Evolutionary conservation across 1,140 invertebrate species (phyloP).

Genomic region (Hylaeus anthracinus): DNA sequence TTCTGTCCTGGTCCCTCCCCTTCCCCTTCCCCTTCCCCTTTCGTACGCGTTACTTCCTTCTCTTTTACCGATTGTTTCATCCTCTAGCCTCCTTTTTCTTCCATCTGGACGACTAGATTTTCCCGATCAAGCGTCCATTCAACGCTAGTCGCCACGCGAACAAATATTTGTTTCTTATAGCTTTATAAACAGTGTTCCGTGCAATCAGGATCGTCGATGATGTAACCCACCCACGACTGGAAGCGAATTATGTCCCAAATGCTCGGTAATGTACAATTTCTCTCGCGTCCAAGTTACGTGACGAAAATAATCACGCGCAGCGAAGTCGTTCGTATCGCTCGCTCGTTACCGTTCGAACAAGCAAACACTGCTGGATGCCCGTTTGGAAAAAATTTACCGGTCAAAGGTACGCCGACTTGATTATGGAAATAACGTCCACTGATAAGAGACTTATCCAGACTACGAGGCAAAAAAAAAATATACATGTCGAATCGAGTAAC

Average conservation of each 20-base stretch:
- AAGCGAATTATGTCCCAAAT: constrained; percentile 5
- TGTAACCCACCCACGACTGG: background rate
- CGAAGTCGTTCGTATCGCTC: background rate
- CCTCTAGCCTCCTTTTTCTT: constrained; percentile 13
- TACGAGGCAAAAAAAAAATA: too few species aligned
- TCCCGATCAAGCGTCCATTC: too few species aligned
- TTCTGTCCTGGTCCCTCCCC: background rate
- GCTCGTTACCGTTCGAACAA: background rate
- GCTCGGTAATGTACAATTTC: constrained; percentile 5
- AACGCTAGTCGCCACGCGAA: background rate
- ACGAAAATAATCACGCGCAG: constrained; percentile 21
- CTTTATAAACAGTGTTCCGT: background rate
- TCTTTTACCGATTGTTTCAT: constrained; percentile 29
- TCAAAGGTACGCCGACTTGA: background rate
- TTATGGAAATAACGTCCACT: background rate
- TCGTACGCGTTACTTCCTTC: constrained; percentile 5
- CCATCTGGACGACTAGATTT: background rate
- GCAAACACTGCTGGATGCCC: background rate
- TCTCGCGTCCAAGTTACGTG: constrained; percentile 16
- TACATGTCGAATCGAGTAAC: too few species aligned
- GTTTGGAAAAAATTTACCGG: background rate
- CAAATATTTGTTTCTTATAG: too few species aligned
- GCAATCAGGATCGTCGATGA: background rate
- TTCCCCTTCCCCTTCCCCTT: background rate
- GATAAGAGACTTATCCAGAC: constrained; percentile 1